These are phyloP conservation scores for Pammene aurita DNA, from an alignment of 2,888 invertebrate species.

Conservation along the genomic window DNA sequence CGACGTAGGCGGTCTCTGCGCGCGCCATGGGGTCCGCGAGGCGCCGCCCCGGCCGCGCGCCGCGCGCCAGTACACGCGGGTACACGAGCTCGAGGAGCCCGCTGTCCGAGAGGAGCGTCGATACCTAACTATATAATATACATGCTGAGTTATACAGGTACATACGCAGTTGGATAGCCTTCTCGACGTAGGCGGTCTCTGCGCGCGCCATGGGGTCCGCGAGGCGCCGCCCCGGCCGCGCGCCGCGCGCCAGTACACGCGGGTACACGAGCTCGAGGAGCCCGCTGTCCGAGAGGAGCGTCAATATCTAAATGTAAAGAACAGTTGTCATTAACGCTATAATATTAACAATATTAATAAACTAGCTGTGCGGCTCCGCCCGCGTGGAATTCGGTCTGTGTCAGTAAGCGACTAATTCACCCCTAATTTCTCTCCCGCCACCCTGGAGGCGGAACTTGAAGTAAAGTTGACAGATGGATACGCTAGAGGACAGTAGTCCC, in stretches of 20 bases:
- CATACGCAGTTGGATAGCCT: constrained; percentile 51
- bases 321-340: too few relatives aligned
- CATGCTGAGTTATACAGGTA: too few relatives aligned
- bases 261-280: constrained; percentile 51
- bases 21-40: constrained; percentile 55
- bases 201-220: constrained; percentile 57
- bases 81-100: constrained; percentile 56
- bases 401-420: too few relatives aligned
- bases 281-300: constrained; percentile 59
- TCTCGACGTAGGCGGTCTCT: constrained; percentile 61
- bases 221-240: constrained; percentile 29
- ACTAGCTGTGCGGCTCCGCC: too few relatives aligned
- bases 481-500: too few relatives aligned
- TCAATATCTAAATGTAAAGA: too few relatives aligned
- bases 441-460: too few relatives aligned
- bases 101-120: constrained; percentile 59
- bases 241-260: constrained; percentile 48
- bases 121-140: too few relatives aligned
- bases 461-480: too few relatives aligned
- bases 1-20: constrained; percentile 62
- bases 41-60: constrained; percentile 30
- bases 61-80: constrained; percentile 48
- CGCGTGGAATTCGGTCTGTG: too few relatives aligned
- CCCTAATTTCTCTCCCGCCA: too few relatives aligned
- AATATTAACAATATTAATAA: too few relatives aligned